phyloP scores from a whole-genome alignment of 2,888 invertebrate genomes.

The Hyposoter dolosus region DNA sequence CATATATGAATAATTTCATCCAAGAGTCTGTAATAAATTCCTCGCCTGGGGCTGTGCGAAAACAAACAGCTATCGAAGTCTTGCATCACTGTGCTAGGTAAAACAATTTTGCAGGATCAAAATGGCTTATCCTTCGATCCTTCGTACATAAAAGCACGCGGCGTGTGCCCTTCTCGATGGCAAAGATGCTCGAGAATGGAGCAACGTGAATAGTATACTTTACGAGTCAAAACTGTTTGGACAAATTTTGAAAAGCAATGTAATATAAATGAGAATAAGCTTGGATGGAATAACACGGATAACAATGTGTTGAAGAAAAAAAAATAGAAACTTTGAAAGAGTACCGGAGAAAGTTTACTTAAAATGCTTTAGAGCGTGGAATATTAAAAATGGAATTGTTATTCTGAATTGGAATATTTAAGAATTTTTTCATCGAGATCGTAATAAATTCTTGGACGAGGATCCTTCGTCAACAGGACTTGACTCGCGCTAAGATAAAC shows the following conservation, averaged over 20 bases:
- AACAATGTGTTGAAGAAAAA: neutral
- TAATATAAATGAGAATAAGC: neutral
- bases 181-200: neutral
- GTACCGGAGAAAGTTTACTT: neutral
- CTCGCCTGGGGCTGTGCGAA: slow-evolving; percentile 20
- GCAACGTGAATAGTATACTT: slow-evolving; percentile 11
- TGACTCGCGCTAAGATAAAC: neutral
- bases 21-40: slow-evolving; percentile 50
- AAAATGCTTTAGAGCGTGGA: neutral
- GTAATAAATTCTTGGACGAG: neutral
- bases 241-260: slow-evolving; percentile 14
- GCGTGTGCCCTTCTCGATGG: neutral
- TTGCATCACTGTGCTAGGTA: neutral
- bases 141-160: neutral
- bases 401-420: neutral
- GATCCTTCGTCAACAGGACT: slow-evolving; percentile 1
- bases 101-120: neutral
- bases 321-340: neutral
- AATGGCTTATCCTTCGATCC: neutral
- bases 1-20: slow-evolving; percentile 54
- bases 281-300: neutral
- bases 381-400: neutral
- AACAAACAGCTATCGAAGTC: slow-evolving; percentile 36
- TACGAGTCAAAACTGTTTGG: slow-evolving; percentile 3
- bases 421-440: neutral